phyloP scores from a whole-genome alignment of 2,113 vertebrate species.

The Megaceryle torquata region DNA sequence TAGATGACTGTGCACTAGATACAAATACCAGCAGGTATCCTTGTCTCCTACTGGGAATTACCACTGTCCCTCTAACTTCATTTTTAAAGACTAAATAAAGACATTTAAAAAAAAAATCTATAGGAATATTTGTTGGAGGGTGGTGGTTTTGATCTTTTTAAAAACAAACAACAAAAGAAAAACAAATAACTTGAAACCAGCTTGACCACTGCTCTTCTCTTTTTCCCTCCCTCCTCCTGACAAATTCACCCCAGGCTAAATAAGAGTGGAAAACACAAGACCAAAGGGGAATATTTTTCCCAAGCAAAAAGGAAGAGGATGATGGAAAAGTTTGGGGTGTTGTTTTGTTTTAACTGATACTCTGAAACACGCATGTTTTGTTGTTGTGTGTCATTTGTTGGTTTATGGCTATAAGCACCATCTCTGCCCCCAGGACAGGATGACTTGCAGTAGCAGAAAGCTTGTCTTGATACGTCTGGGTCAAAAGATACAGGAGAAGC shows the following conservation, averaged over 20 bases:
- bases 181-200: not conserved
- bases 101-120: not conserved
- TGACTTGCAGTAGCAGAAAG: not conserved
- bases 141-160: not conserved
- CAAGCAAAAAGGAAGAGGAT: not conserved
- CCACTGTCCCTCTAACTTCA: accelerated
- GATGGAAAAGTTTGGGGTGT: not conserved
- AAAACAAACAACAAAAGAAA: too few species aligned
- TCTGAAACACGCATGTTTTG: not conserved
- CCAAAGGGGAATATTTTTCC: not conserved
- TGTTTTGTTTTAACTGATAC: too few species aligned
- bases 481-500: not conserved
- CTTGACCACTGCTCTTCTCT: not conserved
- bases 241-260: not conserved
- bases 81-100: not conserved
- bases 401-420: accelerated
- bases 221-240: not conserved
- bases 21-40: not conserved
- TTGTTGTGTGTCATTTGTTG: not conserved
- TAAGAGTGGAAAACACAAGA: not conserved
- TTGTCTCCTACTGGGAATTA: not conserved
- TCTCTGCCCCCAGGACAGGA: not conserved
- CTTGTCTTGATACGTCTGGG: accelerated
- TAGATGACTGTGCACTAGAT: not conserved
- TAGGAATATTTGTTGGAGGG: not conserved